Base-by-base conservation (phyloP, 1,140 invertebrate genomes). In the Euborellia annulipes region DNA sequence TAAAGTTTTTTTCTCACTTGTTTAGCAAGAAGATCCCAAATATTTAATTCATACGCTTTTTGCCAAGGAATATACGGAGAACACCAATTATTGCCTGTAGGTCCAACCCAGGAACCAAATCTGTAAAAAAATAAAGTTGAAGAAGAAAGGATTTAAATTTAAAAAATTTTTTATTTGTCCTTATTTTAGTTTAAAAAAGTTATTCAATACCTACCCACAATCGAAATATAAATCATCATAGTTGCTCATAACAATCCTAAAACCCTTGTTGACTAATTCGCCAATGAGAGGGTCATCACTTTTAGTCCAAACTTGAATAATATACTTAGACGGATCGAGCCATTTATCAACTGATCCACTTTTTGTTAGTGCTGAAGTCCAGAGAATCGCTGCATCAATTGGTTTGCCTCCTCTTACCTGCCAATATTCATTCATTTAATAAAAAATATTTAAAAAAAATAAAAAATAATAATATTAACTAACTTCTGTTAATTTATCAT, bases 41-140 rank as follows among this genome's bases (percentile, higher is more conserved):
- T 75, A 50, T 73, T 78, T 59, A 88, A 88, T 4, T 79, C 70
- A 54, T 89, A 90, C 7, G 88, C 72, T 52, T 76, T 79, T 61
- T 90, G 85, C 86, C 86, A 90, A 2, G 82, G 79, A 58, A 83
- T 89, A 61, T 87, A 89, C 0, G 85, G 85, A 0, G 82, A 73
- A 59, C 85, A 89, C 86, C 85, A 88, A 58, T 87, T 87, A 52
- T 79, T 81, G 13, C 76, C 76, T 6, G 23, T 6, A 61, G 62
- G 59, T 11, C 70, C 70, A 22, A 75, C 56, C 73, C 73, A 76
- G n/a, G 66, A 66, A 37, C 62, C 63, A 48, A 64, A 70, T 43
- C 67, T 69, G 42, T 42, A 53, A 6, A 43, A 50, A 16, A 11
- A 19, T n/a, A 43, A 41, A 8, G 13, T 21, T 41, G 23, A 27